Base-by-base conservation (phyloP, 2,888 invertebrate genomes). In the Agelastica alni region DNA sequence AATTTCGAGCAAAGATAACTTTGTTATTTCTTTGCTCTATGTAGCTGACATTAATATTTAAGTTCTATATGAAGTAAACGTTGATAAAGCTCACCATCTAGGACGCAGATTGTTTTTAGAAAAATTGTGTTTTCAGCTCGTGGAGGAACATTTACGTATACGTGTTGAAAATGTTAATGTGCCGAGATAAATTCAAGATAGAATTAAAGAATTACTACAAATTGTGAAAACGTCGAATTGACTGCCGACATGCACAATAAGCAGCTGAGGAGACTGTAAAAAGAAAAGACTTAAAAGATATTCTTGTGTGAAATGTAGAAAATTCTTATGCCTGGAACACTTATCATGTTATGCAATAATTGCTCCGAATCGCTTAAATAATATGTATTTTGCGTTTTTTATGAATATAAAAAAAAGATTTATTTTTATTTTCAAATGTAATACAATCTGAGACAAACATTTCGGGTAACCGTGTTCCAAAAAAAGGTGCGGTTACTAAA, bases 251-350 rank as follows among this genome's bases (percentile, higher is more conserved):
- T 22, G 22, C 4, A 22, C 6, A 22, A 22, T 22, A 5, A 22
- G 22, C 22, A 22, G 22, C 22, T 22, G 22, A 5, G 22, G 22
- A 22, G 22, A 22, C 6, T 22, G 22, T 7, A 22, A 7, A 7
- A 22, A 18, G 39, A 39, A 12, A 39, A 39, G 39, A 18, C 7
- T 18, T 20, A 18, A 16, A 18, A 39, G 10, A 39, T 20, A 39
- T 39, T 20, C 10, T n/a, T 39, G 39, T 18, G 18, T 39, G 18
- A 20, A 39, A 39, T 22, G 22, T 22, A 22, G 6, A n/a, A n/a
- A n/a, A n/a, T n/a, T n/a, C n/a, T n/a, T n/a, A n/a, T n/a, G 22
- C 6, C 22, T 5, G 4, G 22, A 22, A 22, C 22, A 22, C 22
- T 22, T 7, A 22, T 22, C 22, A 22, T 22, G 22, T 4, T 22